Conservation (phyloP, 2,113 vertebrate species). For the Mobula hypostoma region DNA sequence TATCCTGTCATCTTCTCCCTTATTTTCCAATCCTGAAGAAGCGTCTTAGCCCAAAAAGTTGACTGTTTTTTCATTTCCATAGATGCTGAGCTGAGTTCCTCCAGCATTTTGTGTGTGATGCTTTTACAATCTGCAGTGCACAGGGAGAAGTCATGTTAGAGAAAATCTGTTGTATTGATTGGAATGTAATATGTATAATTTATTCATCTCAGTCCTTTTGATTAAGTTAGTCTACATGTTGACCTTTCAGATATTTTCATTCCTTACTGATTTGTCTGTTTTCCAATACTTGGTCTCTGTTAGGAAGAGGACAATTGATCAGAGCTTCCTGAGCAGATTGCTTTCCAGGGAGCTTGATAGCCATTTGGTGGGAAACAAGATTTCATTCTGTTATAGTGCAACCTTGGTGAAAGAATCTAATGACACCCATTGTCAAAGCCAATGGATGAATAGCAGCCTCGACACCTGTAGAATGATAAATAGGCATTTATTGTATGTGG, state of each 20-base stretch:
- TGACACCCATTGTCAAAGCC: background rate
- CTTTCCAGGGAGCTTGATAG: background rate
- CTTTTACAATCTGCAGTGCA: background rate
- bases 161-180: constrained; percentile 18
- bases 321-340: background rate
- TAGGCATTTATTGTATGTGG: background rate
- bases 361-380: background rate
- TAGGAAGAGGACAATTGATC: background rate
- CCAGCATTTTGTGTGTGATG: too few relatives aligned
- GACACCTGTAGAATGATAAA: background rate
- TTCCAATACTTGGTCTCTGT: background rate
- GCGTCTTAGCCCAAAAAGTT: too few relatives aligned
- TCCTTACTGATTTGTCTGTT: background rate
- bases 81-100: too few relatives aligned
- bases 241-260: background rate
- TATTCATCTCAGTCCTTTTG: background rate
- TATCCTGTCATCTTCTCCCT: too few relatives aligned
- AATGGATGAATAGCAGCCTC: background rate
- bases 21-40: too few relatives aligned
- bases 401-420: background rate
- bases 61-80: too few relatives aligned
- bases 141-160: background rate
- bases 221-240: background rate
- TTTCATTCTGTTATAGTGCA: too few relatives aligned
- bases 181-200: background rate